phyloP scores from a whole-genome alignment of 2,797 vertebrate species.

The Neostethus bicornis region DNA sequence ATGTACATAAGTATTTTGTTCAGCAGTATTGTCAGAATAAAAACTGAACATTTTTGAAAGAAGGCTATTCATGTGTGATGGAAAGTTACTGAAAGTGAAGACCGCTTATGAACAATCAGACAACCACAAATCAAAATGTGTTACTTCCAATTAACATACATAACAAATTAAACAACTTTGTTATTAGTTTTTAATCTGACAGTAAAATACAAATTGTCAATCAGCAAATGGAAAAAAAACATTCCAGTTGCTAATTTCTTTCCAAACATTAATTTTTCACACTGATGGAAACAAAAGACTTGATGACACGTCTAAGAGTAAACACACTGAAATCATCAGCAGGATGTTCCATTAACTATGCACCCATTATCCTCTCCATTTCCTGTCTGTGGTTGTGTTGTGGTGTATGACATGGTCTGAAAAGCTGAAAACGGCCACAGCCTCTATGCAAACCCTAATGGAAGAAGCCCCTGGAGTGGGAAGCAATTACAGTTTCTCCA shows the following conservation, averaged over 20 bases:
- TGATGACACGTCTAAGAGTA: conserved; percentile 57
- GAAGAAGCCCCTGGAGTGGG: conserved; percentile 62
- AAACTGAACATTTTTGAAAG: conserved; percentile 74
- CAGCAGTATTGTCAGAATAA: conserved; percentile 75
- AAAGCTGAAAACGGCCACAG: conserved; percentile 63
- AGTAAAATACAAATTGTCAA: conserved; percentile 35
- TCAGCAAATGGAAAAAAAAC: conserved; percentile 18
- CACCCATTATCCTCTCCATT: conserved; percentile 76
- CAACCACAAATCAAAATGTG: conserved; percentile 29
- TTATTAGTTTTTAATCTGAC: conserved; percentile 21
- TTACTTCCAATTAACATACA: conserved; percentile 30
- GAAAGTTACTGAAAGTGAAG: conserved; percentile 14
- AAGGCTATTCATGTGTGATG: conserved; percentile 47
- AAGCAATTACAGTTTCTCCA: conserved; percentile 67
- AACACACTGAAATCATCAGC: conserved; percentile 67
- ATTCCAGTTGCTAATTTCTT: conserved; percentile 29
- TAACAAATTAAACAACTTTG: conserved; percentile 11
- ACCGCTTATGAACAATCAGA: conserved; percentile 7
- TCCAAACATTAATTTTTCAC: conserved; percentile 44
- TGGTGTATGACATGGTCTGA: conserved; percentile 56
- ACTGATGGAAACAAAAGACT: conserved; percentile 53
- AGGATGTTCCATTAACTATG: conserved; percentile 70
- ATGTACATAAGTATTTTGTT: conserved; percentile 81
- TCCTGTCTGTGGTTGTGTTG: conserved; percentile 62
- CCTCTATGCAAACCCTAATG: conserved; percentile 70